Conservation (phyloP, 2,888 invertebrate species). For the Dione juno region DNA sequence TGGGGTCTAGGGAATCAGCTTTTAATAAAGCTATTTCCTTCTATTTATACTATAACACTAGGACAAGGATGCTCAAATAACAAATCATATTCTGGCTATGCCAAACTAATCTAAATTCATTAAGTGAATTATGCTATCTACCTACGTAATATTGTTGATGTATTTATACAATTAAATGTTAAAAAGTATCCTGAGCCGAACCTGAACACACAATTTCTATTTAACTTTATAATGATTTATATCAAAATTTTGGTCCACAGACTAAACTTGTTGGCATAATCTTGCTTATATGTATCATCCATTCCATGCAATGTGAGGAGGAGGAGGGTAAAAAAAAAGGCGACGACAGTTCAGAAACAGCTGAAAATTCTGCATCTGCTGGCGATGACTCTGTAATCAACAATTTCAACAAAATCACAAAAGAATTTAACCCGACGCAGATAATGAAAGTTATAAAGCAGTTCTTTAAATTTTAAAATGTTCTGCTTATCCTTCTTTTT, state of each 20-base stretch:
- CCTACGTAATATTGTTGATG: too few relatives aligned
- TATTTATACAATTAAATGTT: too few relatives aligned
- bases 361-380: not conserved
- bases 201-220: not conserved
- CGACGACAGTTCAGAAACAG: not conserved
- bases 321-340: conserved; percentile 1
- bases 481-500: not conserved
- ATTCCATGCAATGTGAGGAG: not conserved
- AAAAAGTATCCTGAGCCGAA: too few relatives aligned
- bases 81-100: too few relatives aligned
- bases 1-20: too few relatives aligned
- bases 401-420: not conserved
- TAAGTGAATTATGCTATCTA: too few relatives aligned
- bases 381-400: not conserved
- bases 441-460: conserved; percentile 2
- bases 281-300: conserved; percentile 13
- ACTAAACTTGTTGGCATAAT: conserved; percentile 6
- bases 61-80: too few relatives aligned
- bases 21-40: too few relatives aligned
- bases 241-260: not conserved
- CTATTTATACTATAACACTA: too few relatives aligned
- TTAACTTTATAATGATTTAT: not conserved
- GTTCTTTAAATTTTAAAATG: not conserved
- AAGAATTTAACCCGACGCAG: not conserved
- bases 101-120: too few relatives aligned